These are phyloP conservation scores for Laupala kohalensis DNA, from an alignment of 1,140 invertebrate species.

Conservation along the genomic window DNA sequence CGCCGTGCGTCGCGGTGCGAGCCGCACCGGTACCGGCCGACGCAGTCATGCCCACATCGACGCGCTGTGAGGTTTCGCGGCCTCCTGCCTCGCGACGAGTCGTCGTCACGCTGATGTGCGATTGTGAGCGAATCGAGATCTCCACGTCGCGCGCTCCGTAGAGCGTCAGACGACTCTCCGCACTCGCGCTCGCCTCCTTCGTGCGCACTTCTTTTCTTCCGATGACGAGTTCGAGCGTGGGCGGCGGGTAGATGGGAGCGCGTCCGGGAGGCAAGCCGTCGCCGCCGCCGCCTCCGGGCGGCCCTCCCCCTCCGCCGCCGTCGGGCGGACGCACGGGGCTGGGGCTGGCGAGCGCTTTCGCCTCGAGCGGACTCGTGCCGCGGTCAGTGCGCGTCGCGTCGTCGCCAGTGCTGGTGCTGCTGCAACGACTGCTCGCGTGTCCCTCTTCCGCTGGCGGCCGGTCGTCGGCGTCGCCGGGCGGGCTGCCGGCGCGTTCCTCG, in stretches of 20 bases:
- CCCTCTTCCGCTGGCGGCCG: background rate
- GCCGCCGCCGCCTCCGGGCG: conserved; percentile 7
- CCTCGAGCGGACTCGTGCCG: conserved; percentile 31
- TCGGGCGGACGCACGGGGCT: conserved; percentile 16
- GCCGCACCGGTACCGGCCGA: conserved; percentile 22
- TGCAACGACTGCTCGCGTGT: background rate
- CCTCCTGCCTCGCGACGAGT: conserved; percentile 27
- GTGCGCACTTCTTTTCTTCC: conserved; percentile 35
- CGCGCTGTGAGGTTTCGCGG: conserved; percentile 29
- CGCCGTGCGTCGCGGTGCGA: background rate
- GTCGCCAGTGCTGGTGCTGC: background rate
- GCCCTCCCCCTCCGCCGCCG: background rate
- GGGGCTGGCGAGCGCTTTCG: conserved; percentile 20
- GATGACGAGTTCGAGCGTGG: conserved; percentile 34
- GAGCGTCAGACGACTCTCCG: conserved; percentile 34
- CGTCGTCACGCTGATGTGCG: conserved; percentile 34
- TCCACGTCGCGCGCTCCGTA: conserved; percentile 33
- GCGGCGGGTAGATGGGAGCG: conserved; percentile 17
- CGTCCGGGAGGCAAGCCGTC: conserved; percentile 10
- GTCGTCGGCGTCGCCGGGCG: background rate
- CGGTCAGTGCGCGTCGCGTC: conserved; percentile 19
- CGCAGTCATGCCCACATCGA: conserved; percentile 30
- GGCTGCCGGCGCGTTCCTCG: conserved; percentile 3
- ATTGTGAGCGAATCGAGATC: conserved; percentile 37
- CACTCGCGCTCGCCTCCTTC: conserved; percentile 32